These are phyloP conservation scores for Resseliella maxima DNA, from an alignment of 2,888 invertebrate species.

Conservation along the genomic window DNA sequence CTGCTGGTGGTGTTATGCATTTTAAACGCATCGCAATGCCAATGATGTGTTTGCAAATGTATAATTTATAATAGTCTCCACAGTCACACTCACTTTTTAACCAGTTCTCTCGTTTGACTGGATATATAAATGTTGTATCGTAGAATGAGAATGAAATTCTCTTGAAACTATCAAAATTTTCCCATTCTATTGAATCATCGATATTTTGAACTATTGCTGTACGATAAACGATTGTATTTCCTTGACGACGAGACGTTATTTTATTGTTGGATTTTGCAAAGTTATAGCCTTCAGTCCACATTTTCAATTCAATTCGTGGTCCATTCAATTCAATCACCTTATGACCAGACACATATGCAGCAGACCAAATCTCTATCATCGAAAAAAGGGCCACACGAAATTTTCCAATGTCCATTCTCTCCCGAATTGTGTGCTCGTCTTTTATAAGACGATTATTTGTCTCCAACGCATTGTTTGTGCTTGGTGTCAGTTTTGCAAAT, in stretches of 20 bases:
- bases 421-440: background rate
- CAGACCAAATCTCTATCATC: background rate
- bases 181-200: background rate
- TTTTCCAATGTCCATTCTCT: background rate
- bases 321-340: background rate
- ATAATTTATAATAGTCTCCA: background rate
- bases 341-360: background rate
- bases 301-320: background rate
- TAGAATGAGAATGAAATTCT: background rate
- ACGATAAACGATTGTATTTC: background rate
- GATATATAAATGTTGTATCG: background rate
- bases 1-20: background rate
- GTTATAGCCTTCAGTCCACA: background rate
- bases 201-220: no score
- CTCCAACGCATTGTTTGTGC: constrained; percentile 12
- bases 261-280: background rate
- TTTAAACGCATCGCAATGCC: background rate
- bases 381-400: background rate
- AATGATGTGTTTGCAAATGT: background rate
- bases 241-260: background rate
- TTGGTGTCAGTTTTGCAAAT: background rate
- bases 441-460: background rate
- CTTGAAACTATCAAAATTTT: background rate
- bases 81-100: background rate
- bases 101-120: background rate